Percentiles rank a stretch among this genome's conserved stretches.
These are phyloP conservation scores for Phymorhynchus buccinoides DNA, from an alignment of 1,140 invertebrate genomes.

Conservation along the genomic window DNA sequence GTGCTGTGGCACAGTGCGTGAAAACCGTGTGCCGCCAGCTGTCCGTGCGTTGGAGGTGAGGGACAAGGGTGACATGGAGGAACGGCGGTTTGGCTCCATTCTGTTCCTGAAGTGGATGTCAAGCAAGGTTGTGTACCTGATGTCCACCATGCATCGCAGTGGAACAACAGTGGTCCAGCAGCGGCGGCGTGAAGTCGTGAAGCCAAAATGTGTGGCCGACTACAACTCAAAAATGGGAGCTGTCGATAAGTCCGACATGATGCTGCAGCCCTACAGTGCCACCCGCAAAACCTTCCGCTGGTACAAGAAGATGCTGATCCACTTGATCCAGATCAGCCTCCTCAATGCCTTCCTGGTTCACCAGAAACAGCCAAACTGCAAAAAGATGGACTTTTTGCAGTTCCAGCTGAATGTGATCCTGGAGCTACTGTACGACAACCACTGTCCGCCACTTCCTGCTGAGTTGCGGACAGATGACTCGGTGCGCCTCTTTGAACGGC, in stretches of 20 bases:
- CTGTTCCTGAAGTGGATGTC: neutral
- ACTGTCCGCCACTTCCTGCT: neutral
- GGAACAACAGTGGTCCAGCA: neutral
- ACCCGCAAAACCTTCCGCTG: slow-evolving; percentile 37
- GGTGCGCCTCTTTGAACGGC: neutral
- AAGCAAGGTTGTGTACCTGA: neutral
- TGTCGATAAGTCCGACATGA: slow-evolving; percentile 38
- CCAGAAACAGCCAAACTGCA: neutral
- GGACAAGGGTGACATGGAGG: neutral
- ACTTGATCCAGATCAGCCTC: slow-evolving; percentile 35
- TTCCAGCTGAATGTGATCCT: neutral
- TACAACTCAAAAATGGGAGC: slow-evolving; percentile 36
- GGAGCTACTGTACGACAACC: neutral
- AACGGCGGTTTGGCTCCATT: neutral
- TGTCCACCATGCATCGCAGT: neutral
- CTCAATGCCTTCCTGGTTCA: slow-evolving; percentile 37
- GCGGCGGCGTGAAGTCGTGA: neutral
- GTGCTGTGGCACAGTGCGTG: slow-evolving; percentile 1
- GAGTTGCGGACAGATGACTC: neutral
- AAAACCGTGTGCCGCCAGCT: neutral
- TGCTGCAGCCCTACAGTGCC: slow-evolving; percentile 36
- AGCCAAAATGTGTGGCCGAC: neutral
- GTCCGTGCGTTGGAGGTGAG: neutral
- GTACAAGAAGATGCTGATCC: slow-evolving; percentile 41
- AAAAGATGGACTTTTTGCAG: neutral